Base-by-base conservation (phyloP, 2,797 vertebrate genomes). In the Molossus molossus region DNA sequence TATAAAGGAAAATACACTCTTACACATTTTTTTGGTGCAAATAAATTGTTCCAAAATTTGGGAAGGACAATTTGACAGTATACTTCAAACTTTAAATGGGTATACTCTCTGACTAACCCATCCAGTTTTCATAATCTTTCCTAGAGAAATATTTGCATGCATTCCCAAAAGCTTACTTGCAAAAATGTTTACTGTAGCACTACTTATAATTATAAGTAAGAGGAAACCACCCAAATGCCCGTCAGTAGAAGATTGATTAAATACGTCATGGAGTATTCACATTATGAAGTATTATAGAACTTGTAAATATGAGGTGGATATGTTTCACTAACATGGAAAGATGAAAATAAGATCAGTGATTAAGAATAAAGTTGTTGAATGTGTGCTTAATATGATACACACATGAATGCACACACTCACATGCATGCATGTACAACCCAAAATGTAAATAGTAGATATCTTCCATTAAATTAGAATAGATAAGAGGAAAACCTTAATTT, bases 191-290 rank as follows among this genome's bases (percentile, higher is more conserved):
- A 8, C 64, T 15, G 20, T 14, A 48, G 23, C 33, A 72, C 18
- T 85, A 70, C 45, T 95, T 90, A 55, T 67, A 72, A 85, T 69
- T 70, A 85, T 15, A 6, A 55, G 20, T 64, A 69, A 73, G 75
- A 67, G 13, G 29, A 82, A 89, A 67, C 48, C 60, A 73, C 11
- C 48, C 55, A 75, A 77, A 65, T 1, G 17, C 3, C 1, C 76
- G 9, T 67, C 58, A 70, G 17, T 25, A 87, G 67, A 89, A 86
- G 29, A 40, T 15, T 53, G 18, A 45, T 83, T 21, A 79, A 79
- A 57, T 73, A 57, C 12, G 33, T 9, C n/a, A 25, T 14, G 4
- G 9, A 20, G 10, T 15, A 57, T 62, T 37, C 7, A 40, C 5
- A 29, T 77, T 77, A 60, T 11, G 20, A 62, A 92, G 91, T 75